Evolutionary conservation across 2,113 vertebrate genomes (phyloP), one percentile per base, ranked within the genome.

Genomic region (Upupa epops): DNA sequence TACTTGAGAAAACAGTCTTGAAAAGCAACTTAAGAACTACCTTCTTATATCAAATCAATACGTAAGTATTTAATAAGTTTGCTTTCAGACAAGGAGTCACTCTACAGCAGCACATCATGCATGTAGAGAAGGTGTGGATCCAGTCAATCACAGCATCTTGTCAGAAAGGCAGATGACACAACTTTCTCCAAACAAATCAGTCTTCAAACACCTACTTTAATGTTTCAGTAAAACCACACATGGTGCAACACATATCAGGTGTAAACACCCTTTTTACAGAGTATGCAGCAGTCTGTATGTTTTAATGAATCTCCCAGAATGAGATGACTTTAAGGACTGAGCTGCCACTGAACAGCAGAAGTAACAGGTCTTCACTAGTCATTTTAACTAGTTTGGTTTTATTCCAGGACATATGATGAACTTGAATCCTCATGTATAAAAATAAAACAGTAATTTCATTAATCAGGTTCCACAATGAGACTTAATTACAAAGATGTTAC

Each of bases 241-340:
- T 48, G 5, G 13, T 13, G n/a, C 11, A 73, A 81, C 3, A 2
- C 14, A 32, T 36, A 17, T 11, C 29, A 49, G 28, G 69, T 45
- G 17, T 11, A 77, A 81, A 56, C 8, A 59, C 2, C 9, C 7
- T 36, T 65, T 64, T 58, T 45, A 28, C 52, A 60, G 29, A 70
- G 5, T 9, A 60, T 2, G 3, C 11, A 21, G 3, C 11, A 21
- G 49, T n/a, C 34, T 4, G 0, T 45, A n/a, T 8, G 9, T 29
- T 83, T 64, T 52, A 29, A 42, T 42, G 40, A 42, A 63, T 56
- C 17, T 45, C 51, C 8, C 56, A 6, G 6, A 77, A 51, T 17
- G 29, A 77, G n/a, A 22, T 55, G n/a, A 68, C 1, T 1, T 8
- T 68, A 75, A 60, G 20, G 8, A 32, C 59, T 77, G 12, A 0